These are phyloP conservation scores for Drosophila nebulosa DNA, from an alignment of 1,140 invertebrate species.

Conservation along the genomic window DNA sequence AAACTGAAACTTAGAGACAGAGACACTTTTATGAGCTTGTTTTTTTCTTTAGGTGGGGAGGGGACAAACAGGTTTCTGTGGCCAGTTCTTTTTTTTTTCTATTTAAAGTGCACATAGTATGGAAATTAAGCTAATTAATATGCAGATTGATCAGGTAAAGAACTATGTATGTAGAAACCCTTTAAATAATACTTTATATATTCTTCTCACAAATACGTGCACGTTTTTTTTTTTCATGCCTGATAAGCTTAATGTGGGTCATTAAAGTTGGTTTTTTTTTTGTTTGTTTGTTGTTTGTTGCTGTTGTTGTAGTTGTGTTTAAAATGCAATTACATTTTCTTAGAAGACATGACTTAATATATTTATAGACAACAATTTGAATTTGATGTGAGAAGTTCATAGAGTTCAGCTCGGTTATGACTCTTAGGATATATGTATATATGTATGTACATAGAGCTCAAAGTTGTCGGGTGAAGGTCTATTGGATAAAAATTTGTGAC, in stretches of 20 bases:
- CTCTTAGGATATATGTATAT: not conserved
- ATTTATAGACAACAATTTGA: not conserved
- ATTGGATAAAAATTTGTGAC: not conserved
- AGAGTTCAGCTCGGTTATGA: conserved; percentile 11
- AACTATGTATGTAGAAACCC: conserved; percentile 17
- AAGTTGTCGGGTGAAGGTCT: not conserved
- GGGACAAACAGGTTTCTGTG: conserved; percentile 48
- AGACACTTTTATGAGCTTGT: conserved; percentile 64
- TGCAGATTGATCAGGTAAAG: conserved; percentile 41
- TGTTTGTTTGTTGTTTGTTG: not conserved
- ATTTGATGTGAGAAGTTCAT: not conserved
- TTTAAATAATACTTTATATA: conserved; percentile 17
- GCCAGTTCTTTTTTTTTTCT: conserved; percentile 5
- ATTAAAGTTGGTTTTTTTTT: conserved; percentile 31
- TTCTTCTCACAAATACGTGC: conserved; percentile 57
- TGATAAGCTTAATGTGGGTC: conserved; percentile 67
- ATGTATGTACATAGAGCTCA: not conserved
- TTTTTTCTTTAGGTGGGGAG: conserved; percentile 13
- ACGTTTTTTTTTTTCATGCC: conserved; percentile 42
- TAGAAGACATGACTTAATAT: conserved; percentile 28
- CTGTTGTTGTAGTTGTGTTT: conserved; percentile 20
- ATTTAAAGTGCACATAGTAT: conserved; percentile 26
- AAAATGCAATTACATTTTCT: conserved; percentile 52
- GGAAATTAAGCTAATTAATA: conserved; percentile 57
- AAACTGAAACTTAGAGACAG: conserved; percentile 8